These are phyloP conservation scores for Brachylomia viminalis DNA, from an alignment of 2,888 invertebrate species.

Conservation along the genomic window DNA sequence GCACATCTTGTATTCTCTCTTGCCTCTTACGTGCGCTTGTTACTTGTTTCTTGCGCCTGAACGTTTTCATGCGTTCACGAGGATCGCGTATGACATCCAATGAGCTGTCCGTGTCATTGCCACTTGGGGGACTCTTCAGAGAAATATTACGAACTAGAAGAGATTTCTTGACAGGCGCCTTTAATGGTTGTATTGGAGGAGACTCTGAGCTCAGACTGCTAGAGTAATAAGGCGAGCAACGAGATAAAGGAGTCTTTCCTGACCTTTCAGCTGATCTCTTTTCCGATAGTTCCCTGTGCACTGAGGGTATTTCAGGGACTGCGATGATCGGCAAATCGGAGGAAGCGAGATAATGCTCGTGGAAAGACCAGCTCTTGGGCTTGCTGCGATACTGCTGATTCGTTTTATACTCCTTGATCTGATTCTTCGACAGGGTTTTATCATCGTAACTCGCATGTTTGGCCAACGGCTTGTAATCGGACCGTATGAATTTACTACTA, in stretches of 20 bases:
- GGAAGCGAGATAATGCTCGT: slow-evolving; percentile 91
- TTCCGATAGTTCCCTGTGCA: slow-evolving; percentile 86
- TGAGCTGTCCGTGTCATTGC: slow-evolving; percentile 94
- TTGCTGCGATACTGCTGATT: slow-evolving; percentile 90
- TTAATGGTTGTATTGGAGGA: slow-evolving; percentile 92
- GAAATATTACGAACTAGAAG: slow-evolving; percentile 91
- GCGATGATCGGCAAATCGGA: slow-evolving; percentile 89
- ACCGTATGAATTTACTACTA: slow-evolving; percentile 84
- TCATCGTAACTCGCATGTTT: slow-evolving; percentile 93
- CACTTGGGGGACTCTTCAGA: slow-evolving; percentile 93
- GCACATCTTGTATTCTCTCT: slow-evolving; percentile 90
- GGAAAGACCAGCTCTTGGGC: slow-evolving; percentile 92
- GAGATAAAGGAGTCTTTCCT: slow-evolving; percentile 90
- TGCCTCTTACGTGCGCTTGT: slow-evolving; percentile 90
- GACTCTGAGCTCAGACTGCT: slow-evolving; percentile 94
- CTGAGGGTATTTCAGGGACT: slow-evolving; percentile 89
- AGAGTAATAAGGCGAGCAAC: slow-evolving; percentile 94
- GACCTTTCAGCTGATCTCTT: slow-evolving; percentile 85
- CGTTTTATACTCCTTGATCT: slow-evolving; percentile 92
- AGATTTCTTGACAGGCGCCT: slow-evolving; percentile 92
- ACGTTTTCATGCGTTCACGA: slow-evolving; percentile 92
- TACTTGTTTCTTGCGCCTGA: slow-evolving; percentile 92
- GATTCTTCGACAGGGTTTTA: slow-evolving; percentile 91
- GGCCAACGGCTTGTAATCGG: slow-evolving; percentile 90
- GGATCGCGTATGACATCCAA: slow-evolving; percentile 92